Evolutionary conservation across 2,888 invertebrate genomes (phyloP), one percentile per base, ranked within the genome.

Genomic region (Bellardia pandia): DNA sequence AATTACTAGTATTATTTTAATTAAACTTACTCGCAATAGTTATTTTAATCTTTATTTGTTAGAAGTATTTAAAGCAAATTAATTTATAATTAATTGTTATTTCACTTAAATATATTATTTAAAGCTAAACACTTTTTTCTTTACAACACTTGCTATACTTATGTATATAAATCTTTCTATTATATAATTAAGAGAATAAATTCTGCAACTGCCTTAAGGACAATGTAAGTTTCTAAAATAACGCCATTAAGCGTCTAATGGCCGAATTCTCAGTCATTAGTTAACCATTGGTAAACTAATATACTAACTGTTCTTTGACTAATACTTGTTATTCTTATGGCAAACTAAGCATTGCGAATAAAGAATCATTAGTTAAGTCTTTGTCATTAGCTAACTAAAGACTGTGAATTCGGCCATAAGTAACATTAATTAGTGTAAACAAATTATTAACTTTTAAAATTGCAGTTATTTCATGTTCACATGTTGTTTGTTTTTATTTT

Each of bases 351-450:
- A n/a, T n/a, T n/a, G n/a, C n/a, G n/a, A n/a, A n/a, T n/a, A n/a
- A n/a, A n/a, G n/a, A n/a, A n/a, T n/a, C n/a, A n/a, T n/a, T n/a
- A n/a, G n/a, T n/a, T n/a, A n/a, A n/a, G n/a, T n/a, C n/a, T n/a
- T n/a, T n/a, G n/a, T n/a, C n/a, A n/a, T n/a, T n/a, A n/a, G n/a
- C n/a, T n/a, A n/a, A n/a, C n/a, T n/a, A n/a, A n/a, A n/a, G n/a
- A n/a, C n/a, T n/a, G n/a, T n/a, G n/a, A n/a, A n/a, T n/a, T n/a
- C n/a, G n/a, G n/a, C n/a, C n/a, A 53, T 30, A 69, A 76, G n/a
- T 42, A 68, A 16, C 51, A 69, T 79, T 79, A 85, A 85, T 79
- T 78, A 79, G 23, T 53, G 53, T n/a, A 79, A 62, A 69, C 68
- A 69, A 71, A 80, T 69, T 62, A 76, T 75, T 53, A 80, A 69